Base-by-base conservation (phyloP, 2,113 vertebrate species). In the Globicephala melas region DNA sequence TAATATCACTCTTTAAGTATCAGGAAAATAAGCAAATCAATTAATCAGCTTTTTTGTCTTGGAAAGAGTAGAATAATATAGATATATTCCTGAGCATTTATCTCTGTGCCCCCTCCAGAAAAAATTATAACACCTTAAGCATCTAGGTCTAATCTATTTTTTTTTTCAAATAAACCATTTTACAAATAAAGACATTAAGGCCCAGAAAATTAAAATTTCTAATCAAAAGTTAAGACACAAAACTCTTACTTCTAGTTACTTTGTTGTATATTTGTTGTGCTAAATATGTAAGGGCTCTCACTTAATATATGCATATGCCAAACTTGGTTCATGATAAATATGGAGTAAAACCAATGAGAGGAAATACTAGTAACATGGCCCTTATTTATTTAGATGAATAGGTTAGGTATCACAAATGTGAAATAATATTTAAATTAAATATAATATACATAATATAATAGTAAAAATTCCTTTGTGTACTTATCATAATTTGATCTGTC, bases 401-500 rank as follows among this genome's bases (percentile, higher is more conserved):
- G 26, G 20, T 3, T 62, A 95, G 21, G 25, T 70, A 33, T 96
- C 38, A 87, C 13, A 60, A 23, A 53, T 76, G 71, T 36, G 44
- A 93, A 91, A 94, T 77, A 21, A 58, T 36, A 80, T 80, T 26
- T 58, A 58, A 36, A 58, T 58, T 25, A 5, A 26, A 13, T 38
- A 6, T 36, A 55, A 36, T 79, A 53, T 23, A 55, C 3, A 53
- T 50, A 79, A 36, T 58, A 80, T 26, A 36, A 33, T 36, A 80
- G 21, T 25, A 58, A 58, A 73, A 6, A 0, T 28, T 86, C 31
- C 12, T 94, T 91, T 68, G 5, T 44, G 20, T 58, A 65, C 10
- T 50, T 63, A 71, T 89, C 41, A 84, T 76, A 84, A 89, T 87
- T 92, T 94, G 50, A 85, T 83, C n/a, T 94, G 33, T 23, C 33